Percentiles rank a stretch among this genome's conserved stretches.
phyloP scores from a whole-genome alignment of 2,797 vertebrate species.

The Hydrophis major region DNA sequence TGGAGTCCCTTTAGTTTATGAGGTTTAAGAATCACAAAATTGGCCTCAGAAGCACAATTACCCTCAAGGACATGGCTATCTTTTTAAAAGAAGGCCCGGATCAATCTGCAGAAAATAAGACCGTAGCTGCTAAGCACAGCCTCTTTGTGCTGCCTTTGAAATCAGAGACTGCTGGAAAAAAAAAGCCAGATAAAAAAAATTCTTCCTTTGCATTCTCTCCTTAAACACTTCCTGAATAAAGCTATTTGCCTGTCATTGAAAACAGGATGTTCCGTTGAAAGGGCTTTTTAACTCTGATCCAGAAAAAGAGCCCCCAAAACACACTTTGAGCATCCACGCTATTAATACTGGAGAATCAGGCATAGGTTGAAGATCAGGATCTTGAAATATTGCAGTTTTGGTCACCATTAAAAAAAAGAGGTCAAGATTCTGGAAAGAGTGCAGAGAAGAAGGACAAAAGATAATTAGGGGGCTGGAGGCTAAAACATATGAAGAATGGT shows the following conservation, averaged over 20 bases:
- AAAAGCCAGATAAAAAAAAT: neutral
- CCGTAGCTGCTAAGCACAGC: neutral
- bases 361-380: neutral
- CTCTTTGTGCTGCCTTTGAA: neutral
- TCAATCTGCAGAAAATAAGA: neutral
- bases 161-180: neutral
- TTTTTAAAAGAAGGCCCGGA: neutral
- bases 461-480: neutral
- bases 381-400: neutral
- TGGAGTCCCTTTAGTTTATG: neutral
- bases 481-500: neutral
- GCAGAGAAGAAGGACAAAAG: neutral
- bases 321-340: neutral
- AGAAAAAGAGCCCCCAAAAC: neutral
- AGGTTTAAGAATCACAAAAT: neutral
- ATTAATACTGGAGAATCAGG: neutral
- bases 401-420: neutral
- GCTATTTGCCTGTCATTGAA: neutral
- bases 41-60: neutral
- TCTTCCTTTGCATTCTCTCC: neutral
- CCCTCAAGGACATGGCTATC: neutral
- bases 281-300: neutral
- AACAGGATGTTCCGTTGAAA: neutral
- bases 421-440: neutral
- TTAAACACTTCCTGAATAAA: neutral